Evolutionary conservation across 2,113 vertebrate genomes (phyloP), one percentile per base, ranked within the genome.

Genomic region (Zootoca vivipara): DNA sequence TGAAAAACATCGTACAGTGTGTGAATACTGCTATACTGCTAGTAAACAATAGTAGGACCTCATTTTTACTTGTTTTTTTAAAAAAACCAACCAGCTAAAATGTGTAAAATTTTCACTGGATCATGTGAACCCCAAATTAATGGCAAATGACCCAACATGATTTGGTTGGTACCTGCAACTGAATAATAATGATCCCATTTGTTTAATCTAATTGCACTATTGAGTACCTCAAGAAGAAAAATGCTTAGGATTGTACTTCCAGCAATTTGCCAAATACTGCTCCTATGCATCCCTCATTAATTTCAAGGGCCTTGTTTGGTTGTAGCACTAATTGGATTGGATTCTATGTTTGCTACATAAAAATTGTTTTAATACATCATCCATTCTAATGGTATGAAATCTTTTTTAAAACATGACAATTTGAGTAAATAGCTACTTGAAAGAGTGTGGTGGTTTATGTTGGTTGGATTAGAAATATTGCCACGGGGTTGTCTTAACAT

Each of bases 141-240:
- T 13, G 3, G 6, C 16, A 35, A 86, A 89, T 30, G 79, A 58
- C 90, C 35, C 78, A 89, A 16, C 65, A 86, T 90, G 93, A 90
- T 93, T 94, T 90, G 77, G 75, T 91, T 93, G 62, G 2, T 92
- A 92, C 87, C 83, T 93, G 92, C 92, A 95, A 95, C 77, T 93
- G 90, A 87, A 83, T 82, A 74, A 64, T 40, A 7, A 33, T 20
- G 46, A 52, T 65, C 5, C 56, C 95, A 92, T 93, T 95, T 95
- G 93, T 96, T 93, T 95, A 79, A 96, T 95, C 92, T 96, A 96
- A 95, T 83, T 95, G 95, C 95, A 96, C 95, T 96, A 96, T 91
- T 96, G 95, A 97, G 96, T 96, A 97, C 96, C 95, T 96, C 95
- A 94, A 93, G 94, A 95, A 92, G 72, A 89, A 62, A 92, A 92